These are phyloP conservation scores for Nysson spinosus DNA, from an alignment of 2,888 invertebrate genomes.

Conservation along the genomic window DNA sequence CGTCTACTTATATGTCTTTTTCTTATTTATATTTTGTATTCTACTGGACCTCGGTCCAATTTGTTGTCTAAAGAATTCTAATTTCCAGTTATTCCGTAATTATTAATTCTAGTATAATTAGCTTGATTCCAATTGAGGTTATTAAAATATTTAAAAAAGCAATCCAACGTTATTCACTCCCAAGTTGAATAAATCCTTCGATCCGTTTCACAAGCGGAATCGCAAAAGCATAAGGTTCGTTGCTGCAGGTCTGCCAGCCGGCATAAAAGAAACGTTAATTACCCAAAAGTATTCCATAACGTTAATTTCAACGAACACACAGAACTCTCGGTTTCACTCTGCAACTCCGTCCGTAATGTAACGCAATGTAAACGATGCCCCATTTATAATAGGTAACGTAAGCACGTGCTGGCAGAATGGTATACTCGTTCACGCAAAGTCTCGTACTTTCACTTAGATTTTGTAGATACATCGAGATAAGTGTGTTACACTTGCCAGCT, in stretches of 20 bases:
- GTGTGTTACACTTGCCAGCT: too few species aligned
- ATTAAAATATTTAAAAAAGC: too few species aligned
- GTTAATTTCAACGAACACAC: constrained; percentile 9
- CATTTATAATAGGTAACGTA: constrained; percentile 54
- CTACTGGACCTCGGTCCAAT: too few species aligned
- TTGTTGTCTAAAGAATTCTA: too few species aligned
- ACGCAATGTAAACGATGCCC: constrained; percentile 52
- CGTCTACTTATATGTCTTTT: too few species aligned
- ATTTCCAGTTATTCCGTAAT: too few species aligned
- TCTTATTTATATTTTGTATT: too few species aligned
- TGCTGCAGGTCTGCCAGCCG: background rate
- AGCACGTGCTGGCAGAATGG: constrained; percentile 40
- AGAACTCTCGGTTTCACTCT: constrained; percentile 14
- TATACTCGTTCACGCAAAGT: constrained; percentile 38
- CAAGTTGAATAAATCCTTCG: background rate
- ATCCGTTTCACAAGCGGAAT: constrained; percentile 11
- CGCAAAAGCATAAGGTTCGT: background rate
- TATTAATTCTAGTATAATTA: too few species aligned
- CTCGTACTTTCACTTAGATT: constrained; percentile 60
- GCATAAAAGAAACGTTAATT: constrained; percentile 19
- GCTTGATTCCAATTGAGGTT: too few species aligned
- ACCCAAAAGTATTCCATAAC: constrained; percentile 17
- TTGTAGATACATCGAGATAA: constrained; percentile 38
- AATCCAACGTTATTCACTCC: too few species aligned
- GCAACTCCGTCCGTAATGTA: constrained; percentile 19